Evolutionary conservation across 2,797 vertebrate genomes (phyloP), one percentile per base, ranked within the genome.

Genomic region (Mycteria americana): DNA sequence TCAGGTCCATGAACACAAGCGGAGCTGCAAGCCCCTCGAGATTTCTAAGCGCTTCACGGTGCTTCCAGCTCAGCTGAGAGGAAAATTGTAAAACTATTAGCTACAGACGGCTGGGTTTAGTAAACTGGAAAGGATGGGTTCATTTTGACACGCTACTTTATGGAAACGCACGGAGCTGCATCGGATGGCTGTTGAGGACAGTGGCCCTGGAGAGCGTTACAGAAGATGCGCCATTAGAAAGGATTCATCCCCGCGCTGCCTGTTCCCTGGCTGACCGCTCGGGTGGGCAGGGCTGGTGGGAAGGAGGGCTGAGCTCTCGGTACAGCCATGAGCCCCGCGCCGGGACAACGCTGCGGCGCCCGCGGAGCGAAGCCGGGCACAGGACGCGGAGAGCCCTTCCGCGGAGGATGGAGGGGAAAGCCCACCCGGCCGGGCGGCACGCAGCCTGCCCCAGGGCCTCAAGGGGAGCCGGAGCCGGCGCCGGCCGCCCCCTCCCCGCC

Each of bases 121-220:
- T 0, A 7, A 11, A 18, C 12, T 3, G 76, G 39, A 23, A 13
- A 28, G 18, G 17, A 19, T 0, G 41, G 27, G 19, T 1, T 82
- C 57, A 0, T 7, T 13, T 6, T 14, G 45, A 31, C 41, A 1
- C 0, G 53, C 67, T 2, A 70, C 75, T 37, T 24, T 28, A 14
- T 0, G 3, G 81, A 35, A 46, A 23, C 21, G 23, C 4, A 10
- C 0, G 59, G 84, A 51, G 72, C 54, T 39, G 91, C 88, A 15
- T 1, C 8, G 70, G 16, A 6, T 6, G 67, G 74, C 73, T 30
- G 87, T 14, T 1, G 81, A 7, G 53, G 69, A 14, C 45, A 14
- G 60, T 5, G 3, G 31, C n/a, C 59, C 83, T 2, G 59, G 18
- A 13, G 8, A 27, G 64, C 64, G 11, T 3, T 10, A 5, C 76